Evolutionary conservation across 2,888 invertebrate genomes (phyloP).

Genomic region (Drosophila vallismaia): DNA sequence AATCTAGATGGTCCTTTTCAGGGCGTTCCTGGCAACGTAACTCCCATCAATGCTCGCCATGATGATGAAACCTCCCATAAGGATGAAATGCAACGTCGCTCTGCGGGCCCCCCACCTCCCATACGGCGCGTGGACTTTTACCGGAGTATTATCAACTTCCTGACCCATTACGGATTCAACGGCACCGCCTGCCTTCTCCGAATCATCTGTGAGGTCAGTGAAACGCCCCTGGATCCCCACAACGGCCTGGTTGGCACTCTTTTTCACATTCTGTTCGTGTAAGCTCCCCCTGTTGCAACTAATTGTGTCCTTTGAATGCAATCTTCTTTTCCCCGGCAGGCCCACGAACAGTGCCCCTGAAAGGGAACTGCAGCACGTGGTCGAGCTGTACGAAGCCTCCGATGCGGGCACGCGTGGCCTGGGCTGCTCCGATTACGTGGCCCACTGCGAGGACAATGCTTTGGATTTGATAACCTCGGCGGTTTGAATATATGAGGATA

Average conservation of each 20-base stretch:
- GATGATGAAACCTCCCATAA: constrained; percentile 7
- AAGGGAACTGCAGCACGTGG: constrained; percentile 54
- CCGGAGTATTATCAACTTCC: constrained; percentile 73
- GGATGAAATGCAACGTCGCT: constrained; percentile 45
- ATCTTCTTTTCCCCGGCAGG: constrained; percentile 54
- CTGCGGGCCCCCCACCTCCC: constrained; percentile 42
- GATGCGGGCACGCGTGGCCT: constrained; percentile 51
- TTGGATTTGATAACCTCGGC: constrained; percentile 77
- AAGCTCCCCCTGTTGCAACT: constrained; percentile 75
- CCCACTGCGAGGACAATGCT: constrained; percentile 74
- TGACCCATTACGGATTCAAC: constrained; percentile 78
- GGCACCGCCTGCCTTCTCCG: constrained; percentile 87
- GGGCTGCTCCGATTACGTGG: constrained; percentile 70
- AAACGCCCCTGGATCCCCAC: constrained; percentile 76
- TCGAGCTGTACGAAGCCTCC: constrained; percentile 69
- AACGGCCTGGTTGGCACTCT: constrained; percentile 89
- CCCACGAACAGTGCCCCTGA: constrained; percentile 79
- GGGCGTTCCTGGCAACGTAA: constrained; percentile 78
- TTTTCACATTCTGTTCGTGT: constrained; percentile 88
- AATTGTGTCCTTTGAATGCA: constrained; percentile 3
- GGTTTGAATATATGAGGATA: constrained; percentile 42
- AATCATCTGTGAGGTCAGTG: constrained; percentile 88
- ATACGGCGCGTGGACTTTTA: constrained; percentile 78
- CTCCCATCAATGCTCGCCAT: constrained; percentile 71
- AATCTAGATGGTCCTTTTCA: constrained; percentile 73